Evolutionary conservation across 2,888 invertebrate genomes (phyloP), one percentile per base, ranked within the genome.

Genomic region (Patella caerulea): DNA sequence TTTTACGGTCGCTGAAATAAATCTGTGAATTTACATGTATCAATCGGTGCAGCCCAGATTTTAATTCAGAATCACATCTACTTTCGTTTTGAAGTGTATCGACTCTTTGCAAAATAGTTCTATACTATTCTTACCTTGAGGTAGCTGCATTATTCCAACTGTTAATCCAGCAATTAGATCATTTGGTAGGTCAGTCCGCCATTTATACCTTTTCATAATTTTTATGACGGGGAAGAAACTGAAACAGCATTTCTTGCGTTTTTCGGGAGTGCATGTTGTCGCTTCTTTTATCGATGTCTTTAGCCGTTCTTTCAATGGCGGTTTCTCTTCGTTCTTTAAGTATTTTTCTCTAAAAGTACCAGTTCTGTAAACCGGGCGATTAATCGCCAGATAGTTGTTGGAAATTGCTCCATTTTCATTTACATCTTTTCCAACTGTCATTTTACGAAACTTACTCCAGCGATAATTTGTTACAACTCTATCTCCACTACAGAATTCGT

Each of bases 141-240:
- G 91, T 12, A 91, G 87, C 77, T 91, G 91, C 91, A 91, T 91
- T 29, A 91, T 88, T 12, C 91, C 97, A 0, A 97, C 96, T 0
- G 97, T 97, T 65, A 96, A 93, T 0, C 97, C 98, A 2, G 96
- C 94, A 3, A 96, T 94, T 72, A 96, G 85, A 92, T 98, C 97
- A 12, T 94, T 94, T 0, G 95, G 84, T 34, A 96, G 92, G 90
- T 95, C 92, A 17, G 89, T 81, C 76, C 81, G 86, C 81, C 86
- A 78, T 69, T 87, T 86, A 82, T 91, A 91, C 71, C 87, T 86
- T 59, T 85, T 84, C 85, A 91, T 85, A 45, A 90, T 91, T 34
- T 83, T 80, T n/a, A 90, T 79, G 75, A 87, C 88, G 9, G 91
- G 91, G 7, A 91, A 84, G 45, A 87, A 72, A 53, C 82, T 84